Evolutionary conservation across 2,797 vertebrate species (phyloP), one percentile per base, ranked within the genome.

Genomic region (Tolypeutes matacus): DNA sequence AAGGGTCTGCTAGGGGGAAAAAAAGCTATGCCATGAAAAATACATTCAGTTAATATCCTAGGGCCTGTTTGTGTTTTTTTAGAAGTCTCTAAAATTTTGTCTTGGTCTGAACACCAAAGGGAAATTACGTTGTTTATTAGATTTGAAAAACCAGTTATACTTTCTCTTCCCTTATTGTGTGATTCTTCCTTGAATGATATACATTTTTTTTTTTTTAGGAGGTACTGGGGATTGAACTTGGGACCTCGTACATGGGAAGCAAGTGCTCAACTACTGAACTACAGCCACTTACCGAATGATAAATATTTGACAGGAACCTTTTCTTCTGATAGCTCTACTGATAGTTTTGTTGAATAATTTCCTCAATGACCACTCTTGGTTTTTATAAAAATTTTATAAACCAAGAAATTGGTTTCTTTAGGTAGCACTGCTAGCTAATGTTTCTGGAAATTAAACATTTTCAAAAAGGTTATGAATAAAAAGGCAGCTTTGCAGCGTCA

Each of bases 341-440:
- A 72, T 67, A 17, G n/a, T 75, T 58, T 67, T 80, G 18, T 25
- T 75, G 49, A 69, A 27, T 81, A 89, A 60, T 29, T 84, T 89
- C n/a, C 64, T 92, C 81, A 87, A 0, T 51, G 31, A 64, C 60
- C 12, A 36, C 51, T 64, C 53, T 64, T 93, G 21, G 36, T 64
- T 92, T 94, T 95, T 67, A 21, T 73, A 88, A 83, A 60, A 53
- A 72, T 51, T 86, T 93, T 82, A 42, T 84, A 85, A 94, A 62
- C 27, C 49, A 69, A 36, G 46, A 42, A 36, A 49, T 13, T 82
- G 42, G 13, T 80, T 92, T 95, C 14, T 27, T 84, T 85, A 65
- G n/a, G 21, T 70, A 70, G 42, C 12, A 62, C 5, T 64, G 29
- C 42, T 20, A 39, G 65, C n/a, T 83, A 76, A 34, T 80, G 14